Evolutionary conservation across 2,888 invertebrate genomes (phyloP).

Genomic region (Cremastinae sp.): DNA sequence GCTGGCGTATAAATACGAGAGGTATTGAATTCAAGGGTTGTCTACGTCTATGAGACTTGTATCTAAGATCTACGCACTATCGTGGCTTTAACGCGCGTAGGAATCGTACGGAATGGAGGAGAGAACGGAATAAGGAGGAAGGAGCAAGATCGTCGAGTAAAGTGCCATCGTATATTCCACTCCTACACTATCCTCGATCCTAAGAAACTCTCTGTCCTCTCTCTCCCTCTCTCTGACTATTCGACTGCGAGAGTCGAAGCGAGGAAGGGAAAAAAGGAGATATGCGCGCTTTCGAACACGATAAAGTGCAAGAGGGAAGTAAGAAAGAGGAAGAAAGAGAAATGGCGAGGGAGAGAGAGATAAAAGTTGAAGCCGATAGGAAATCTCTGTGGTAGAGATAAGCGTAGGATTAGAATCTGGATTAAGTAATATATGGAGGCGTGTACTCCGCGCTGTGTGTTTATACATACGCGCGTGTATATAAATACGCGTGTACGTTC

Average conservation of each 20-base stretch:
- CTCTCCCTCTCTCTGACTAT: slow-evolving; percentile 25
- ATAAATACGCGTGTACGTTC: background rate
- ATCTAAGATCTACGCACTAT: slow-evolving; percentile 61
- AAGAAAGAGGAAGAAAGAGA: slow-evolving; percentile 26
- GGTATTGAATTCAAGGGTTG: too few species aligned
- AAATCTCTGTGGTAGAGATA: slow-evolving; percentile 59
- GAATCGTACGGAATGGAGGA: slow-evolving; percentile 51
- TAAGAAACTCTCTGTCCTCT: slow-evolving; percentile 30
- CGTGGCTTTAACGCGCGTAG: slow-evolving; percentile 53
- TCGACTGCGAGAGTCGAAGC: slow-evolving; percentile 17
- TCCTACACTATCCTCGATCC: slow-evolving; percentile 54
- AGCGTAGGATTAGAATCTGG: slow-evolving; percentile 59
- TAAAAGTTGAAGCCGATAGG: slow-evolving; percentile 42
- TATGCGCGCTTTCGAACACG: slow-evolving; percentile 49
- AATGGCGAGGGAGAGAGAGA: slow-evolving; percentile 18
- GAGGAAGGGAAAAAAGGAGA: slow-evolving; percentile 1
- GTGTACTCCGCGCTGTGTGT: slow-evolving; percentile 37
- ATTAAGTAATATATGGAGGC: slow-evolving; percentile 59
- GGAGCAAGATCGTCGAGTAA: slow-evolving; percentile 43
- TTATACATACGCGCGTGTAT: slow-evolving; percentile 3
- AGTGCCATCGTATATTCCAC: slow-evolving; percentile 62
- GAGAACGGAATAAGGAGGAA: too few species aligned
- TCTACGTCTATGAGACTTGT: slow-evolving; percentile 14
- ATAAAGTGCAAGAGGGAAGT: slow-evolving; percentile 45
- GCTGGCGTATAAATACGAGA: too few species aligned